Conservation (phyloP, 2,888 invertebrate species). For the Dynastes maya region DNA sequence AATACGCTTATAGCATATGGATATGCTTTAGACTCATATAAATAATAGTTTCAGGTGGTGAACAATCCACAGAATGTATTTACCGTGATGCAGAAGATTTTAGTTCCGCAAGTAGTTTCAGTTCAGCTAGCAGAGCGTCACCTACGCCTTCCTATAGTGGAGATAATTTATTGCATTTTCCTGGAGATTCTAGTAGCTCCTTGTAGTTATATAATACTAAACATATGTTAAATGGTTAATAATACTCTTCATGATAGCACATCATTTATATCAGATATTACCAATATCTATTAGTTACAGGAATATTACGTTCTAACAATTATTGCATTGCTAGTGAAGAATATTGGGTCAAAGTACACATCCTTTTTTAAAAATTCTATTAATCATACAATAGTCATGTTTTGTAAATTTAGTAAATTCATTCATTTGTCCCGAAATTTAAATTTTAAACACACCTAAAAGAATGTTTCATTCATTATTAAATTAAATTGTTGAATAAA, state of each 20-base stretch:
- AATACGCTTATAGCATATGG: too few species aligned
- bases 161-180: conserved; percentile 85
- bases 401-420: neutral
- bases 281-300: neutral
- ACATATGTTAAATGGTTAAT: conserved; percentile 2
- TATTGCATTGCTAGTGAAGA: conserved; percentile 10
- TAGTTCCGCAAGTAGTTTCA: conserved; percentile 86
- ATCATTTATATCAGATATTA: conserved; percentile 15
- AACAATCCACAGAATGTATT: conserved; percentile 76
- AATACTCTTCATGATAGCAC: conserved; percentile 34
- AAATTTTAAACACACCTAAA: too few species aligned
- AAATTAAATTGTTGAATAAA: too few species aligned
- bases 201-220: conserved; percentile 66
- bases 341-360: neutral
- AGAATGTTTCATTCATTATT: too few species aligned
- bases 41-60: conserved; percentile 70
- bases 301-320: neutral
- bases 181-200: conserved; percentile 83
- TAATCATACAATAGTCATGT: neutral
- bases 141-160: conserved; percentile 85
- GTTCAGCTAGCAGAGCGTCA: conserved; percentile 86
- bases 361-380: neutral
- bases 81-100: conserved; percentile 80
- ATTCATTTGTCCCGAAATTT: neutral
- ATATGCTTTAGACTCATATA: too few species aligned